Evolutionary conservation across 2,797 vertebrate species (phyloP).

Genomic region (Chromobotia macracanthus): DNA sequence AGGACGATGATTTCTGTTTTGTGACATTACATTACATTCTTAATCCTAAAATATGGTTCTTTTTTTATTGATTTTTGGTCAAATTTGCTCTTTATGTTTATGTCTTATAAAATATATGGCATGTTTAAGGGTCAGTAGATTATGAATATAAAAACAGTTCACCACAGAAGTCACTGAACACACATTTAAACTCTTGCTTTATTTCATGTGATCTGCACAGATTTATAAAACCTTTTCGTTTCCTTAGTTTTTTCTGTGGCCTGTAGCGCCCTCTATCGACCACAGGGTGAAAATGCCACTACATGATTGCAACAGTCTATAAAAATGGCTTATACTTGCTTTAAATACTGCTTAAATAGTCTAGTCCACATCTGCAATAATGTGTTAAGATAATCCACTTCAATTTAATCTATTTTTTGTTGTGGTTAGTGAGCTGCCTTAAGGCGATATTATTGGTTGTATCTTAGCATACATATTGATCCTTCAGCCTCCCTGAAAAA

Average conservation of each 20-base stretch:
- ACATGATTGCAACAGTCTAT: constrained; percentile 36
- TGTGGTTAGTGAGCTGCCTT: constrained; percentile 25
- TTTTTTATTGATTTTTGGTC: no score
- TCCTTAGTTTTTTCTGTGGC: constrained; percentile 36
- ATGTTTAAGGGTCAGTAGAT: no score
- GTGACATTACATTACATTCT: no score
- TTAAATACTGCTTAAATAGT: constrained; percentile 42
- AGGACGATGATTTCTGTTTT: no score
- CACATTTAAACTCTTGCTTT: constrained; percentile 42
- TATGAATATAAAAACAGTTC: not conserved
- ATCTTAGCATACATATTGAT: constrained; percentile 25
- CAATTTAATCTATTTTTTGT: constrained; percentile 15
- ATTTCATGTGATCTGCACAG: constrained; percentile 37
- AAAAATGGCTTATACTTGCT: constrained; percentile 45
- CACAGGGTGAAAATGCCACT: constrained; percentile 26
- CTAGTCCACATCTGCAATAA: constrained; percentile 12
- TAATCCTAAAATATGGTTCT: no score
- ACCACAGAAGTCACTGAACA: constrained; percentile 11
- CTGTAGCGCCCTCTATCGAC: constrained; percentile 52
- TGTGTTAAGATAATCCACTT: not conserved
- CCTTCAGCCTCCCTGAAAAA: constrained; percentile 27
- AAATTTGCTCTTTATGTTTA: no score
- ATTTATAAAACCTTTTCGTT: constrained; percentile 25
- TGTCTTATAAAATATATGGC: no score
- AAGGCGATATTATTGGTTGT: constrained; percentile 21